A percentile compares a stretch with the other conserved stretches of the same genome.
phyloP scores from a whole-genome alignment of 2,888 invertebrate genomes.

The Acrocyrtus sp. region DNA sequence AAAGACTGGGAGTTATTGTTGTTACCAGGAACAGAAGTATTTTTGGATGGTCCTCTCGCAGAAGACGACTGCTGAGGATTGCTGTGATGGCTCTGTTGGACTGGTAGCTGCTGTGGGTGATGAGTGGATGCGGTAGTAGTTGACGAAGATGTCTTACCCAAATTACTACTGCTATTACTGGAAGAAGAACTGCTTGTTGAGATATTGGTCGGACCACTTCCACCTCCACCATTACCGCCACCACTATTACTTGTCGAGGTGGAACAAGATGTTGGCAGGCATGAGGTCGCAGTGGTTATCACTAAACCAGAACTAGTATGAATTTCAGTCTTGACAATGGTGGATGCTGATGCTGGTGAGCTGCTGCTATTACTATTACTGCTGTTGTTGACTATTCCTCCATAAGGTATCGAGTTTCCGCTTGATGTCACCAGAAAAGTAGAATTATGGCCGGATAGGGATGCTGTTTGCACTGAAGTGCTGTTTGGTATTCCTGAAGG shows the following conservation, averaged over 20 bases:
- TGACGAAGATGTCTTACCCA: slow-evolving; percentile 5
- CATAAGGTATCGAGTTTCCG: slow-evolving; percentile 29
- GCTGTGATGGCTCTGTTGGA: slow-evolving; percentile 22
- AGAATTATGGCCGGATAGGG: slow-evolving; percentile 30
- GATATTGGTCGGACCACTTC: not conserved
- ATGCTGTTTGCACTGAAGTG: slow-evolving; percentile 39
- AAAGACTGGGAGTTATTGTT: slow-evolving; percentile 43
- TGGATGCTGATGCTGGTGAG: slow-evolving; percentile 26
- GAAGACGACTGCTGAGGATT: slow-evolving; percentile 12
- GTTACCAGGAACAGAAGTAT: not conserved
- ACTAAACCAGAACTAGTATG: slow-evolving; percentile 48
- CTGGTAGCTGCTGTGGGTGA: not conserved
- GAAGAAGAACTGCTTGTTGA: slow-evolving; percentile 6
- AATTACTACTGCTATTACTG: slow-evolving; percentile 13
- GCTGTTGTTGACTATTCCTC: slow-evolving; percentile 20
- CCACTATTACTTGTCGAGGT: slow-evolving; percentile 15
- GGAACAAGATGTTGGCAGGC: slow-evolving; percentile 25
- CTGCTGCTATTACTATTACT: slow-evolving; percentile 14
- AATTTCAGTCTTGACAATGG: slow-evolving; percentile 53
- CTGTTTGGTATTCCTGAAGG: slow-evolving; percentile 48
- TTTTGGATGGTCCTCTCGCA: slow-evolving; percentile 27
- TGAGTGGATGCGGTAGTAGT: slow-evolving; percentile 5
- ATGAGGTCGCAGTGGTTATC: slow-evolving; percentile 45
- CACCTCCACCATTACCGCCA: not conserved
- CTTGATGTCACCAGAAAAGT: slow-evolving; percentile 44